These are phyloP conservation scores for Agrypnia vestita DNA, from an alignment of 1,140 invertebrate species.

Conservation along the genomic window DNA sequence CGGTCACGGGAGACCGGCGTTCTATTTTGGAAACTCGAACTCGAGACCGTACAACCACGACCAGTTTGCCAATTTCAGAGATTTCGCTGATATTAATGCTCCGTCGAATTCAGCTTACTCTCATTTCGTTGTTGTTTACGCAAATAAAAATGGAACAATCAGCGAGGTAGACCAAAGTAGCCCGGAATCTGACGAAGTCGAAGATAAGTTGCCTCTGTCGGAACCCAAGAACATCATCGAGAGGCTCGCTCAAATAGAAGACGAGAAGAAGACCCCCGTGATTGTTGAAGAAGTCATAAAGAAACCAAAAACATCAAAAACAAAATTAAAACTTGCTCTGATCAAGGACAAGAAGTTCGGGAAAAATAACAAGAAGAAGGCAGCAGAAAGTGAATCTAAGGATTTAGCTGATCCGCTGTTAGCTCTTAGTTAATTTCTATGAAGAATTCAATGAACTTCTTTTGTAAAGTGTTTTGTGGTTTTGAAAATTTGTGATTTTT, in stretches of 20 bases:
- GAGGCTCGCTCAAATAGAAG: slow-evolving; percentile 81
- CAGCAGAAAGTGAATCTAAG: slow-evolving; percentile 59
- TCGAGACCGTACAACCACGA: slow-evolving; percentile 78
- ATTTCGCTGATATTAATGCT: slow-evolving; percentile 90
- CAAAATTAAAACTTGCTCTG: slow-evolving; percentile 77
- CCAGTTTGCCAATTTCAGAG: slow-evolving; percentile 90
- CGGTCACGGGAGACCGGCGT: slow-evolving; percentile 77
- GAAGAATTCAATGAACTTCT: slow-evolving; percentile 20
- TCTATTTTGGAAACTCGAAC: slow-evolving; percentile 74
- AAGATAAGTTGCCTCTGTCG: slow-evolving; percentile 68
- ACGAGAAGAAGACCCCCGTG: slow-evolving; percentile 69
- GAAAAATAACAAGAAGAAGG: slow-evolving; percentile 64
- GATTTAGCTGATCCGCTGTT: slow-evolving; percentile 77
- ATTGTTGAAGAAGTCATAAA: slow-evolving; percentile 65
- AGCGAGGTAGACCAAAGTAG: slow-evolving; percentile 66
- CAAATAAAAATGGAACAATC: slow-evolving; percentile 79
- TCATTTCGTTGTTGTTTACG: slow-evolving; percentile 86
- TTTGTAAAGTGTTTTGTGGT: slow-evolving; percentile 1
- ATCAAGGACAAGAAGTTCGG: slow-evolving; percentile 73
- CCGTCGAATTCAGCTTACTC: slow-evolving; percentile 87
- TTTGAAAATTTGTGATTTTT: slow-evolving; percentile 5
- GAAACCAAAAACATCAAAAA: slow-evolving; percentile 78
- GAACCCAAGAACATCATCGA: slow-evolving; percentile 88
- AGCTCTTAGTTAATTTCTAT: slow-evolving; percentile 75
- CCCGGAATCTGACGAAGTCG: slow-evolving; percentile 62